Percentiles rank a stretch among this genome's conserved stretches.
phyloP scores from a whole-genome alignment of 92 coral and sea anemone genomes.

The Palythoa grandiflora region DNA sequence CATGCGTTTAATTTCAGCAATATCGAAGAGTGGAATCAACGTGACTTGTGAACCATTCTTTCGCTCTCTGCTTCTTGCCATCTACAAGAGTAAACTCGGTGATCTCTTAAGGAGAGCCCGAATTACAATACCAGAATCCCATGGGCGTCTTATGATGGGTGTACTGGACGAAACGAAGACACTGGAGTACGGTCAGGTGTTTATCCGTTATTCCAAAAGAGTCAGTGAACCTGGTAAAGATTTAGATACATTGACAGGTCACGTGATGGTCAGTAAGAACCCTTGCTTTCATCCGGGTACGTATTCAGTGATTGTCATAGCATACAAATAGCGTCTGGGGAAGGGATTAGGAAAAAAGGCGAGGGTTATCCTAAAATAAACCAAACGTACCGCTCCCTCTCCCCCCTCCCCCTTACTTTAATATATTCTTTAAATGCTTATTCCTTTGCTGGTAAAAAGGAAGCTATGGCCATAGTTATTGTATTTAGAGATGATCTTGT shows the following conservation, averaged over 20 bases:
- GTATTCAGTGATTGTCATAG: neutral
- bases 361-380: too few relatives aligned
- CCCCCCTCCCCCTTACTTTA: too few relatives aligned
- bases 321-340: too few relatives aligned
- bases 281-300: slow-evolving; percentile 96
- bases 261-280: slow-evolving; percentile 91
- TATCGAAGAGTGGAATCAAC: slow-evolving; percentile 83
- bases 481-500: too few relatives aligned
- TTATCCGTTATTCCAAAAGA: slow-evolving; percentile 83
- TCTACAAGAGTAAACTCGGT: slow-evolving; percentile 85
- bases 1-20: slow-evolving; percentile 24
- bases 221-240: slow-evolving; percentile 78
- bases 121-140: slow-evolving; percentile 87
- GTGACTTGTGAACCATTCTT: slow-evolving; percentile 93
- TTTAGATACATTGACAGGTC: slow-evolving; percentile 69
- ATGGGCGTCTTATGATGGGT: slow-evolving; percentile 91
- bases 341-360: too few relatives aligned
- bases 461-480: too few relatives aligned
- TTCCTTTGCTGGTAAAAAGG: too few relatives aligned
- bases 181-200: slow-evolving; percentile 88
- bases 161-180: slow-evolving; percentile 80
- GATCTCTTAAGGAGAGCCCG: slow-evolving; percentile 90
- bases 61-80: slow-evolving; percentile 86
- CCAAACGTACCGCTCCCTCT: too few relatives aligned
- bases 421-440: too few relatives aligned